These are phyloP conservation scores for Keiferia lycopersicella DNA, from an alignment of 2,888 invertebrate genomes.

Conservation along the genomic window DNA sequence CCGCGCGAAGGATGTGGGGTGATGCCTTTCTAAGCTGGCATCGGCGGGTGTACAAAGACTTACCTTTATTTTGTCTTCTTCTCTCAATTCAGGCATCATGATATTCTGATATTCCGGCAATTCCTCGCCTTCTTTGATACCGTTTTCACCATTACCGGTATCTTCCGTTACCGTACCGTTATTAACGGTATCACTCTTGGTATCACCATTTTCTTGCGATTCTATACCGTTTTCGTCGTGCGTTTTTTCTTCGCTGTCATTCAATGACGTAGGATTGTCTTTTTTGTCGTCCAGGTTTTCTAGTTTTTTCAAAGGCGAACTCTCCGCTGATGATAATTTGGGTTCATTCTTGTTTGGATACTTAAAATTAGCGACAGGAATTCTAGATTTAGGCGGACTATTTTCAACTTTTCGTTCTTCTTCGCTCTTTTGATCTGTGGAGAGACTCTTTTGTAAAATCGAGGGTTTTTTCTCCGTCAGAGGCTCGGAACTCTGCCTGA, in stretches of 20 bases:
- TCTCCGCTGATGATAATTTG: slow-evolving; percentile 57
- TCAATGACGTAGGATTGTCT: not conserved
- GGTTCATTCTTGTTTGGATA: slow-evolving; percentile 71
- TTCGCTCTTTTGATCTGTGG: slow-evolving; percentile 54
- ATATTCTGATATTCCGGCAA: slow-evolving; percentile 71
- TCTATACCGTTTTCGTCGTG: not conserved
- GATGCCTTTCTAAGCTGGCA: too few species aligned
- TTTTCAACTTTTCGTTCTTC: slow-evolving; percentile 37
- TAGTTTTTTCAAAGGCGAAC: slow-evolving; percentile 48
- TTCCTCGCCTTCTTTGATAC: slow-evolving; percentile 44
- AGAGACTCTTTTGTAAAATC: slow-evolving; percentile 64
- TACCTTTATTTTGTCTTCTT: slow-evolving; percentile 32
- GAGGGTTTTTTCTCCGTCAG: slow-evolving; percentile 56
- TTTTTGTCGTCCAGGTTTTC: slow-evolving; percentile 1
- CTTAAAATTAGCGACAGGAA: slow-evolving; percentile 73
- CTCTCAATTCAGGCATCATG: slow-evolving; percentile 42
- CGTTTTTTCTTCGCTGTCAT: not conserved
- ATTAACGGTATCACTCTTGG: slow-evolving; percentile 41
- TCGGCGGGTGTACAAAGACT: too few species aligned
- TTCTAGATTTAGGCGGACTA: slow-evolving; percentile 64
- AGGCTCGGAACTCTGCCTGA: slow-evolving; percentile 72
- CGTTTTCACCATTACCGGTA: slow-evolving; percentile 33
- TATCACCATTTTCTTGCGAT: slow-evolving; percentile 28
- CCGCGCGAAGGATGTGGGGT: too few species aligned
- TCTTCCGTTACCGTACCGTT: slow-evolving; percentile 23